phyloP scores from a whole-genome alignment of 2,797 vertebrate genomes.

The Melanogrammus aeglefinus region DNA sequence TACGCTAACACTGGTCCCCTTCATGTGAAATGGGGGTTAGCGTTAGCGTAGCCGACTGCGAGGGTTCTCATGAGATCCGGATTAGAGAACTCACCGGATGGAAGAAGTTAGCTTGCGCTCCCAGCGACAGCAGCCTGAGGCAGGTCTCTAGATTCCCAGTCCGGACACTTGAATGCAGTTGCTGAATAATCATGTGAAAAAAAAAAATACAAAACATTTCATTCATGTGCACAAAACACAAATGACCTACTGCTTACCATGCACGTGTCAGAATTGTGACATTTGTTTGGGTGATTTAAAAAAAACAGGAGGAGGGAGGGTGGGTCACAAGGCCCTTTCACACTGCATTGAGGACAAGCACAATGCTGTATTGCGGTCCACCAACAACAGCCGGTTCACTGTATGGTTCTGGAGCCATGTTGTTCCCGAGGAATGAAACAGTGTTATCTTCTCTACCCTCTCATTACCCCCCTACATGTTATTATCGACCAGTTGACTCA shows the following conservation, averaged over 20 bases:
- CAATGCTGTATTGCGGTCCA: neutral
- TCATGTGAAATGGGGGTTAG: no score
- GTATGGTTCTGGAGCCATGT: neutral
- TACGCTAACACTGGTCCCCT: no score
- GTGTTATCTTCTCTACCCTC: neutral
- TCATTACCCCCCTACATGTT: neutral
- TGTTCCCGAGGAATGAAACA: neutral
- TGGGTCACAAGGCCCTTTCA: neutral
- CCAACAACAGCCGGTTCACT: neutral
- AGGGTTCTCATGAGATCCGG: neutral
- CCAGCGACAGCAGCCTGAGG: slow-evolving; percentile 88
- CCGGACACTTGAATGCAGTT: slow-evolving; percentile 97
- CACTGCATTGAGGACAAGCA: neutral
- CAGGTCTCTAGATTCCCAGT: slow-evolving; percentile 97
- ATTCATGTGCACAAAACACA: neutral
- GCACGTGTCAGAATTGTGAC: neutral
- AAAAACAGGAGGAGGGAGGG: neutral
- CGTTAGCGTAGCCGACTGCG: no score
- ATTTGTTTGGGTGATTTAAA: neutral
- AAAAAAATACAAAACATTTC: neutral
- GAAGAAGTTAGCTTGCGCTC: slow-evolving; percentile 97
- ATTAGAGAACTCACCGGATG: slow-evolving; percentile 82
- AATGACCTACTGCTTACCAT: neutral
- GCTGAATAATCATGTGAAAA: slow-evolving; percentile 67
- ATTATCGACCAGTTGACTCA: neutral